These are phyloP conservation scores for Meloidogyne chitwoodi DNA, from an alignment of 1,140 invertebrate species.

Conservation along the genomic window DNA sequence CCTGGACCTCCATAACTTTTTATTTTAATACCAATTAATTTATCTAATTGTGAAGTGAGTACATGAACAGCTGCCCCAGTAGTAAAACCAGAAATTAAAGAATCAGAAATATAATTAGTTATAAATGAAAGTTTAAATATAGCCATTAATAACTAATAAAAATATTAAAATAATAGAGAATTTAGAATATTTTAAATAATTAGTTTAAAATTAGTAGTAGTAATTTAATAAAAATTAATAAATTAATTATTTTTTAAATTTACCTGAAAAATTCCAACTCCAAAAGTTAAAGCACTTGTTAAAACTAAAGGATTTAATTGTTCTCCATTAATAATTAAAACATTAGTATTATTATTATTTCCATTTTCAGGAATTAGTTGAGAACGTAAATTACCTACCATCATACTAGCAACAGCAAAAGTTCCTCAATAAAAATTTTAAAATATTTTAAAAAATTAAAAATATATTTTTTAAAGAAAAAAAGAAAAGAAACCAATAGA, in stretches of 20 bases:
- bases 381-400: constrained; percentile 47
- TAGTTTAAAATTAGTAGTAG: no score
- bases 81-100: constrained; percentile 57
- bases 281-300: constrained; percentile 52
- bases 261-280: constrained; percentile 52
- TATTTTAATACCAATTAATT: constrained; percentile 58
- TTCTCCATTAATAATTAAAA: constrained; percentile 23
- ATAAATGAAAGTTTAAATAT: constrained; percentile 54
- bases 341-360: not conserved
- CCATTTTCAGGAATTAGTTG: constrained; percentile 22
- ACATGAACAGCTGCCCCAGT: constrained; percentile 58
- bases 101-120: constrained; percentile 59
- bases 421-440: constrained; percentile 38
- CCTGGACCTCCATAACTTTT: constrained; percentile 47
- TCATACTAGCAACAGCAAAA: constrained; percentile 58
- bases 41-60: constrained; percentile 54
- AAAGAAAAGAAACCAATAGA: constrained; percentile 59
- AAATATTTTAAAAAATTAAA: not conserved
- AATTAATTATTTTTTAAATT: not conserved
- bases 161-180: not conserved
- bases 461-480: not conserved
- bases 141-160: constrained; percentile 52
- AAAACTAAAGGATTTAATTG: constrained; percentile 45
- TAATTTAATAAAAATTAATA: no score
- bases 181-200: not conserved